Percentiles rank a stretch among this genome's conserved stretches.
These are phyloP conservation scores for Drosophila hamatofila DNA, from an alignment of 2,888 invertebrate genomes.

Conservation along the genomic window DNA sequence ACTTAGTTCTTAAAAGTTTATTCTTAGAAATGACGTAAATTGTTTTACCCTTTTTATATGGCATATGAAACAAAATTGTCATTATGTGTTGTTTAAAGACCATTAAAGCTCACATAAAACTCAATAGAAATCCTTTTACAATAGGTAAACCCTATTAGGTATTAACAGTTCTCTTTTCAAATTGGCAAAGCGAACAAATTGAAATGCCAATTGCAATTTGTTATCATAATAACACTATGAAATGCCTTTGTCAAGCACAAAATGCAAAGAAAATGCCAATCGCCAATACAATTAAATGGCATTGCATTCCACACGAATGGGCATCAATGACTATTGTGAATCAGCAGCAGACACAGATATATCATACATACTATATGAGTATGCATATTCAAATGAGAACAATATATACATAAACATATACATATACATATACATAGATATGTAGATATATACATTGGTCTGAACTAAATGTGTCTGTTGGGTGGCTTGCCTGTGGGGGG, in stretches of 20 bases:
- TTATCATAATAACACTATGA: background rate
- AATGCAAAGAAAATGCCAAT: slow-evolving; percentile 15
- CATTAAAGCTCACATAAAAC: background rate
- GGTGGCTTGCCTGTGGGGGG: background rate
- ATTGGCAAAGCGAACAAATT: background rate
- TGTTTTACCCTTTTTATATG: too few relatives aligned
- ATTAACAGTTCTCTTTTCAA: background rate
- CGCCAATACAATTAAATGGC: slow-evolving; percentile 6
- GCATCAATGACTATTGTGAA: slow-evolving; percentile 16
- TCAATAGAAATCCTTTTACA: background rate
- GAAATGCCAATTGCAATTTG: background rate
- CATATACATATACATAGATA: background rate
- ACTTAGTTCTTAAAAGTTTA: too few relatives aligned
- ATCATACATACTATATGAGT: background rate
- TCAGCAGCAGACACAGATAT: slow-evolving; percentile 12
- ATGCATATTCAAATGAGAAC: slow-evolving; percentile 1
- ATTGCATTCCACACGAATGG: slow-evolving; percentile 2
- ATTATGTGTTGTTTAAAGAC: background rate
- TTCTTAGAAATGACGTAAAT: too few relatives aligned
- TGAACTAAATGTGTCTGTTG: slow-evolving; percentile 29
- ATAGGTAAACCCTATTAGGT: too few relatives aligned
- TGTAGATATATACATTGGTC: slow-evolving; percentile 12
- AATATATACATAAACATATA: too few relatives aligned
- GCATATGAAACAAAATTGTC: too few relatives aligned
- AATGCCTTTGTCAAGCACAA: slow-evolving; percentile 1